Evolutionary conservation across 2,888 invertebrate species (phyloP), one percentile per base, ranked within the genome.

Genomic region (Laothoe populi): DNA sequence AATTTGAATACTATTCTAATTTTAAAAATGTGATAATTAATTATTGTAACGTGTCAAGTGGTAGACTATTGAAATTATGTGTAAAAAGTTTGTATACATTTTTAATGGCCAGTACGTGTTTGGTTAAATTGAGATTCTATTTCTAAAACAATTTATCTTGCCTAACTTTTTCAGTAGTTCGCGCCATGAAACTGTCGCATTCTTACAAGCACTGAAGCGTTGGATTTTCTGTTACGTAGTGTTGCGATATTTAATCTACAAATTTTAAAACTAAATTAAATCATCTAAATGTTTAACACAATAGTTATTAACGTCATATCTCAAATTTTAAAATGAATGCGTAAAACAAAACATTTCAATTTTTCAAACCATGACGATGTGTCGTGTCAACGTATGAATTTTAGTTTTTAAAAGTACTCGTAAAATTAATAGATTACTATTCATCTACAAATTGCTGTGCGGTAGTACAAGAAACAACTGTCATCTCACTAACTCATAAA

Each of bases 401-500:
- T 4, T 11, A 19, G 10, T 19, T 16, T 31, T 31, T 31, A 8
- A 21, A 21, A 31, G 5, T 24, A 16, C 26, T 16, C 53, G 10
- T 35, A 31, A 8, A 35, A 53, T 19, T 53, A 35, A 53, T 53
- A 35, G 53, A 5, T 11, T 19, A 19, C 4, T 31, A 35, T 53
- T 31, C 35, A 31, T 53, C 19, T 31, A 53, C 53, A 53, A 53
- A 53, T 53, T 53, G 19, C 31, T 35, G 11, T 35, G 31, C 53
- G 4, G 24, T 46, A 23, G 1, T 23, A 46, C 46, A 46, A 46
- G 46, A 19, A 26, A 53, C 31, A 53, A 53, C 31, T 31, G 44
- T 44, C 44, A 35, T 4, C 31, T 10, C 53, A 53, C 53, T 53
- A 35, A n/a, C 23, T 46, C 45, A 46, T 45, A 59, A 48, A 48